Base-by-base conservation (phyloP, 2,113 vertebrate genomes). In the Calidris pygmaea region DNA sequence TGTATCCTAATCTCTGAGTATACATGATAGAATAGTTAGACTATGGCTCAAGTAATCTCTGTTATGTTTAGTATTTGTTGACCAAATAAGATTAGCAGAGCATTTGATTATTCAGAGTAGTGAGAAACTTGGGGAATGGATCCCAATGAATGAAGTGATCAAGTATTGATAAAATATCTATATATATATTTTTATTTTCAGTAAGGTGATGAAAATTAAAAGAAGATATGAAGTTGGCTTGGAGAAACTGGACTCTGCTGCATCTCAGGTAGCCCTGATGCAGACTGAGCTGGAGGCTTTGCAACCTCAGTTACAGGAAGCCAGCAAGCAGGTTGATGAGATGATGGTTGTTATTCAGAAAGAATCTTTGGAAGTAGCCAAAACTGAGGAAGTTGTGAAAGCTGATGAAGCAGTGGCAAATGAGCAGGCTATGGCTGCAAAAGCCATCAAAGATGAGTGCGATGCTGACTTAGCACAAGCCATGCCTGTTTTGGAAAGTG, bases 361-460 rank as follows among this genome's bases (percentile, higher is more conserved):
- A 65, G 99, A 99, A 79, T 99, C 99, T n/a, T 85, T 97, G 35
- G 99, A 99, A 95, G 99, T 99, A 58, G 98, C 99, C 66, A 98
- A 99, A 92, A 99, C 98, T 0, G 99, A 99, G 93, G 98, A 99
- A 95, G 97, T 99, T 3, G 99, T 99, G 72, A 99, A 99, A 94
- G 97, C 97, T 50, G 99, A 99, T 43, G 99, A 99, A 94, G 98
- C 89, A 0, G 82, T 98, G 37, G 99, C 99, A 53, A 99, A 99
- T 6, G 97, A 98, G 14, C 98, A 99, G 97, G 98, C 99, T 56
- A 98, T 98, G 98, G 99, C 98, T 16, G 98, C 99, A 71, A 99
- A 99, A 96, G 98, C 98, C 63, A 99, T 99, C 95, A 99, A 99
- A 90, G 99, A 99, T 55, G 99, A 99, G 90, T 99, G 99, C 20